Conservation (phyloP, 2,888 invertebrate genomes). For the Resseliella maxima region DNA sequence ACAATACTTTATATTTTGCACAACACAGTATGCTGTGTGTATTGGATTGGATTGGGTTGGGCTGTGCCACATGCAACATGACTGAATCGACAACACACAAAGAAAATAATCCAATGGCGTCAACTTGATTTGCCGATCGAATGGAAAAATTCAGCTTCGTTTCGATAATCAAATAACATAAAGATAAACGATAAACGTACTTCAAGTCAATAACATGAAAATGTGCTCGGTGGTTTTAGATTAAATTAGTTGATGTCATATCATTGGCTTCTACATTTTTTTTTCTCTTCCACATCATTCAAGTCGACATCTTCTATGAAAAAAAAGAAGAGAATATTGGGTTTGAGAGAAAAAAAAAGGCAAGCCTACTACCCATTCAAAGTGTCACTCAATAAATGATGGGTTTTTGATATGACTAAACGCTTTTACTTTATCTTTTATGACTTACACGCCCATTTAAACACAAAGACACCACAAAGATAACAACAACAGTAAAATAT, state of each 20-base stretch:
- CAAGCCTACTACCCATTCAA: background rate
- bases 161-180: slow-evolving; percentile 48
- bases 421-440: background rate
- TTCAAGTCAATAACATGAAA: slow-evolving; percentile 15
- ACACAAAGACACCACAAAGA: background rate
- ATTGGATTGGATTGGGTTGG: background rate
- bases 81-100: too few species aligned
- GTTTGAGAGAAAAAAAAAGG: background rate
- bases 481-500: background rate
- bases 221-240: slow-evolving; percentile 7
- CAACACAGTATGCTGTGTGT: background rate
- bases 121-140: background rate
- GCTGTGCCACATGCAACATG: too few species aligned
- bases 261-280: background rate
- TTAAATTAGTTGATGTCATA: slow-evolving; percentile 40
- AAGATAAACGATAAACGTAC: slow-evolving; percentile 32
- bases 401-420: slow-evolving; percentile 19
- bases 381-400: slow-evolving; percentile 5
- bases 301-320: background rate
- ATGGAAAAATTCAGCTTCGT: background rate
- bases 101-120: background rate
- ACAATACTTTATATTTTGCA: background rate
- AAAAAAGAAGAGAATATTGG: background rate
- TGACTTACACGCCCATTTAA: background rate
- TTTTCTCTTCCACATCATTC: background rate